Base-by-base conservation (phyloP, 2,888 invertebrate species). In the Melikaiella ostensackeni region DNA sequence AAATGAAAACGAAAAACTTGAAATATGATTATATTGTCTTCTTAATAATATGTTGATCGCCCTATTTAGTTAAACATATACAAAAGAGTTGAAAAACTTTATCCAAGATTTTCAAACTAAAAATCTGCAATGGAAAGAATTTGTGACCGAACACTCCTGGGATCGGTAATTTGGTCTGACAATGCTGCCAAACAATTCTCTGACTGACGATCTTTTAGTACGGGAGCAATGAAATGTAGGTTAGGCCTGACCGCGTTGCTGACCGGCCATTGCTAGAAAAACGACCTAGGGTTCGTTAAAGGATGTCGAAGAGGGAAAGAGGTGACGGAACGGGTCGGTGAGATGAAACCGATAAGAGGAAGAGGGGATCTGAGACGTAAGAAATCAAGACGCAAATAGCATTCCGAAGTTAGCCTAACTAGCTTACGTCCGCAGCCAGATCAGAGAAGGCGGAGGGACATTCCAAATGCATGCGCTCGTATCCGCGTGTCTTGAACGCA, bases 331-430 rank as follows among this genome's bases (percentile, higher is more conserved):
- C 73, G 77, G 59, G 78, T 76, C 77, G 66, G 74, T 66, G 61
- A 35, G 74, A 70, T 24, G 59, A 59, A 62, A 30, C 66, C 75
- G 50, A 79, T n/a, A 50, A 76, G 61, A 74, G 75, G 78, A 77
- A 50, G 80, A 81, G 77, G 57, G 79, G 61, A 80, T 85, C 83
- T 84, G 83, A 87, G 88, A 88, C 87, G 86, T 87, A 89, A 88
- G 88, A 88, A 90, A 88, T 89, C 88, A 87, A 89, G 91, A 90
- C 91, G 89, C 86, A 91, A 91, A 91, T 91, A 91, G 91, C 89
- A 88, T 88, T 88, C 91, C 90, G 89, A 91, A 91, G 84, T 91
- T 91, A 91, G 91, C 89, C 91, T 90, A 91, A 91, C 90, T 86
- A 86, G 86, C 85, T 86, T 87, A 86, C 82, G 59, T 27, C 21